These are phyloP conservation scores for Acromyrmex echinatior DNA, from an alignment of 1,140 invertebrate genomes.

Conservation along the genomic window DNA sequence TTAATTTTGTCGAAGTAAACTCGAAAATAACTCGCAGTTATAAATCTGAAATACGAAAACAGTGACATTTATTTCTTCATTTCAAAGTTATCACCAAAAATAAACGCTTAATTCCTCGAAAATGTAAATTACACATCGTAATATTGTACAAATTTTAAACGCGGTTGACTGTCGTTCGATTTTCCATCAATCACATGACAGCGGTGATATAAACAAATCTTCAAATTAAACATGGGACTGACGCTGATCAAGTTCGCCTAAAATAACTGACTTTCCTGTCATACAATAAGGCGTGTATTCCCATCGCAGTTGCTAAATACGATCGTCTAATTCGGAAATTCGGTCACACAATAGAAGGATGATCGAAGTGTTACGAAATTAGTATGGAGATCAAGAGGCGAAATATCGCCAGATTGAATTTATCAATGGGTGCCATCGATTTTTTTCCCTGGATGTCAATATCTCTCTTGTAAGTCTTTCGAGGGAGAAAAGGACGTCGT, in stretches of 20 bases:
- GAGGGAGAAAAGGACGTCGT: not conserved
- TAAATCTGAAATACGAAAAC: not conserved
- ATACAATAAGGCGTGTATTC: conserved; percentile 19
- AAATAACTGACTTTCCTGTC: conserved; percentile 37
- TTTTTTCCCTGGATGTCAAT: not conserved
- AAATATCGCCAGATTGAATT: not conserved
- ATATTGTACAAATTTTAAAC: not conserved
- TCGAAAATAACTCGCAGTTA: not conserved
- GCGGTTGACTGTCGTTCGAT: not conserved
- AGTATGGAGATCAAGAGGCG: no score
- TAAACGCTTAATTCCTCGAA: not conserved
- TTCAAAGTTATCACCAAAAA: not conserved
- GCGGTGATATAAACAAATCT: not conserved
- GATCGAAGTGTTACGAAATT: not conserved
- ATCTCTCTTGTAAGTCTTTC: conserved; percentile 17
- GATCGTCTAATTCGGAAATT: conserved; percentile 16
- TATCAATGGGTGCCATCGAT: conserved; percentile 12
- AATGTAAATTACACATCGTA: not conserved
- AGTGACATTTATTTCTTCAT: not conserved
- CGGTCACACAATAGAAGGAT: not conserved
- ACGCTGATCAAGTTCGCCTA: not conserved
- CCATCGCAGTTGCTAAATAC: not conserved
- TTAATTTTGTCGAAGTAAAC: not conserved
- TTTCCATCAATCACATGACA: not conserved
- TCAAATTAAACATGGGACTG: not conserved